Evolutionary conservation across 2,888 invertebrate species (phyloP), one percentile per base, ranked within the genome.

Genomic region (Torymus tubicola): DNA sequence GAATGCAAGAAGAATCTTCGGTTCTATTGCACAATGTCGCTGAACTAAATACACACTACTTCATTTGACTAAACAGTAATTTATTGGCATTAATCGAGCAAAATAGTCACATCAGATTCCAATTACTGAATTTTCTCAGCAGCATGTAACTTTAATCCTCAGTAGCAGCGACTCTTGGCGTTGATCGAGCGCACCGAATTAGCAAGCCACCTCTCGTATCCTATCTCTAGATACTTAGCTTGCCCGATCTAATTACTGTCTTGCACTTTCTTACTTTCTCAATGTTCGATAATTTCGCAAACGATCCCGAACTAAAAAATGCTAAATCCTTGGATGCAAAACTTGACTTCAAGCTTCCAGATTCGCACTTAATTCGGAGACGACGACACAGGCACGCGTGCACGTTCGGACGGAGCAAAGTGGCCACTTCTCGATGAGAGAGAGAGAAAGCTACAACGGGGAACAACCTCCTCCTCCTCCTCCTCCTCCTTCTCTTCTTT

Each of bases 401-500:
- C n/a, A 31, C 13, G 50, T 58, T 64, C n/a, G 55, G 42, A 16
- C 55, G 63, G 16, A 55, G 75, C 71, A 72, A 61, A 76, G 76
- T 76, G 76, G 67, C 76, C 76, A 72, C 75, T 80, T 16, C 18
- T 18, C 69, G 16, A 53, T 63, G 70, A 16, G 52, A 55, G 68
- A 65, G 74, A 31, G n/a, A 71, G 71, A 74, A 58, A 61, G 52
- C 58, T 14, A 69, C 58, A 74, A 67, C 58, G 67, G 24, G 57
- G 42, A 42, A 42, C 42, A 73, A 21, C 53, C 52, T 42, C 16
- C 31, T 73, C 55, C 42, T 55, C 57, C 60, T 64, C 18, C 24
- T 63, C 18, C n/a, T 61, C 18, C 52, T 71, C 31, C 31, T 58
- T 5, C 11, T 60, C 60, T n/a, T 60, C 14, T n/a, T 60, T 14